phyloP scores from a whole-genome alignment of 2,113 vertebrate species.

The Orthochromis indermauri region DNA sequence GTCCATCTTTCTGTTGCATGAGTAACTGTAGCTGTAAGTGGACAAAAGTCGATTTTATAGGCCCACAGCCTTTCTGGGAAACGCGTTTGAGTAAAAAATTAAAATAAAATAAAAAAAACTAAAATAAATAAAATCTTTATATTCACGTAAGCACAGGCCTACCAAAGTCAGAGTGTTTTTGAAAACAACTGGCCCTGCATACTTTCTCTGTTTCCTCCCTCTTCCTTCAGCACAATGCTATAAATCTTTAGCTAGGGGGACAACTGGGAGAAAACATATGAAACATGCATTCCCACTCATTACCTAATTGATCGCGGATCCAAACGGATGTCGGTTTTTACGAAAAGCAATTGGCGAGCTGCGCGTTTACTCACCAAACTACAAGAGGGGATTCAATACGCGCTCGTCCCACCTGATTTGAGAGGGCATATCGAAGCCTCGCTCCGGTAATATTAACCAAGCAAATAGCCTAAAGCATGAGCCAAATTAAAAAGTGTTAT shows the following conservation, averaged over 20 bases:
- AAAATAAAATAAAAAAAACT: rapidly evolving
- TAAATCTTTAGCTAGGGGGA: constrained; percentile 45
- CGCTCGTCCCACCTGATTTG: constrained; percentile 56
- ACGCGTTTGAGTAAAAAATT: neutral
- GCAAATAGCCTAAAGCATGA: constrained; percentile 66
- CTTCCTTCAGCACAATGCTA: neutral
- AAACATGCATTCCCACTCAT: constrained; percentile 58
- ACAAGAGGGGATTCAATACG: constrained; percentile 42
- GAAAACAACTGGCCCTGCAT: neutral
- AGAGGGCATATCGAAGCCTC: constrained; percentile 47
- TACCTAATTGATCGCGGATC: constrained; percentile 56
- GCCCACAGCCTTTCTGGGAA: neutral
- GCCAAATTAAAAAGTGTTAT: constrained; percentile 63
- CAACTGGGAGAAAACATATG: constrained; percentile 14
- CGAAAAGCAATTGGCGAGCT: constrained; percentile 60
- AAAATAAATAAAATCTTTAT: neutral
- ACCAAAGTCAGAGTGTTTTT: neutral
- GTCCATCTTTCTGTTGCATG: neutral
- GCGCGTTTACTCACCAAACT: constrained; percentile 22
- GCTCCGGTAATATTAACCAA: constrained; percentile 56
- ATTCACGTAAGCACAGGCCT: neutral
- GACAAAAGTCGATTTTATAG: neutral
- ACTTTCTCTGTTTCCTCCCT: neutral
- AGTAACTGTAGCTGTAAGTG: neutral
- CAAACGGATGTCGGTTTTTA: constrained; percentile 40